Evolutionary conservation across 1,140 invertebrate species (phyloP).

Genomic region (Tetraneura akinire): DNA sequence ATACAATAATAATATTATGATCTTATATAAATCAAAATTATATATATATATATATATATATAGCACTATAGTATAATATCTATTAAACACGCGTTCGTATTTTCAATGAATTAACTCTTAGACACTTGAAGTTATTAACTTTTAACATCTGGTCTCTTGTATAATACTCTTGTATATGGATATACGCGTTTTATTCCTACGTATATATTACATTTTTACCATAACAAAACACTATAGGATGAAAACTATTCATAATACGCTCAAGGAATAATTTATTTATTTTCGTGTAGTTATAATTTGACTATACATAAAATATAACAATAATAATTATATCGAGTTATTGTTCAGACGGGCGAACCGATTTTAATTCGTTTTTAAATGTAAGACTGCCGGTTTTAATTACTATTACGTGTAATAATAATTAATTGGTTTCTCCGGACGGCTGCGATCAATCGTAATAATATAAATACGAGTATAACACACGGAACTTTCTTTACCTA

Average conservation of each 20-base stretch:
- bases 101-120: slow-evolving; percentile 8
- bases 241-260: neutral
- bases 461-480: too few relatives aligned
- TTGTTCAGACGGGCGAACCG: neutral
- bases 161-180: too few relatives aligned
- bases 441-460: neutral
- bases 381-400: slow-evolving; percentile 21
- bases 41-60: too few relatives aligned
- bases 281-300: neutral
- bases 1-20: slow-evolving; percentile 4
- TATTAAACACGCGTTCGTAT: neutral
- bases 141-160: slow-evolving; percentile 9
- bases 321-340: slow-evolving; percentile 32
- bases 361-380: slow-evolving; percentile 31
- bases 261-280: slow-evolving; percentile 19
- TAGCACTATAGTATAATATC: too few relatives aligned
- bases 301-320: slow-evolving; percentile 21
- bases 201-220: too few relatives aligned
- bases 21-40: slow-evolving; percentile 10
- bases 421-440: neutral
- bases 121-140: neutral
- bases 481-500: slow-evolving; percentile 25
- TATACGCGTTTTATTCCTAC: slow-evolving; percentile 6
- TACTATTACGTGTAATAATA: slow-evolving; percentile 23
- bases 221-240: neutral